These are phyloP conservation scores for Psittacara wagleri DNA, from an alignment of 2,113 vertebrate species.

Conservation along the genomic window DNA sequence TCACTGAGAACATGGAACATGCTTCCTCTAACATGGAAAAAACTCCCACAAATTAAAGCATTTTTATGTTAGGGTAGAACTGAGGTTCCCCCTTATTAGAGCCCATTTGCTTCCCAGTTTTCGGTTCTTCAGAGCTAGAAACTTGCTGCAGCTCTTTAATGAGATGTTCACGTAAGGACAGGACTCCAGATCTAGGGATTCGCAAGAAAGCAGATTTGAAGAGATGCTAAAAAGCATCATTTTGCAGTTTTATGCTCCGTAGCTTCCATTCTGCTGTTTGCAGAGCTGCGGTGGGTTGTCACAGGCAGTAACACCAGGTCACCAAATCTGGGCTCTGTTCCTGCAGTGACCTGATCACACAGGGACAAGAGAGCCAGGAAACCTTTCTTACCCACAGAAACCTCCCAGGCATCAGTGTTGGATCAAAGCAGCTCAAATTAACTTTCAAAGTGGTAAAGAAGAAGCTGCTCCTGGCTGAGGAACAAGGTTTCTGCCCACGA, in stretches of 20 bases:
- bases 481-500: not conserved
- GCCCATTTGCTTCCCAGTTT: not conserved
- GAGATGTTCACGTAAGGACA: not conserved
- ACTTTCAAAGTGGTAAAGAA: not conserved
- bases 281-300: not conserved
- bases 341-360: not conserved
- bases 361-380: not conserved
- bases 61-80: not conserved
- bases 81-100: not conserved
- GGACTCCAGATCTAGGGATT: accelerated
- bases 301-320: not conserved
- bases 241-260: not conserved
- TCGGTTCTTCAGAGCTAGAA: not conserved
- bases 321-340: not conserved
- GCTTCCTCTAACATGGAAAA: not conserved
- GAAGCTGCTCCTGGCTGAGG: not conserved
- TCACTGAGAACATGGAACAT: not conserved
- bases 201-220: not conserved
- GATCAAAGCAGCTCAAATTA: not conserved
- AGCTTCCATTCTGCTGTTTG: not conserved
- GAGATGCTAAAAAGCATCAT: not conserved
- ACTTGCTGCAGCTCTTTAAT: accelerated
- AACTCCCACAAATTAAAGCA: not conserved
- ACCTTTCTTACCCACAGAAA: not conserved
- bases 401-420: accelerated